phyloP scores from a whole-genome alignment of 2,797 vertebrate species.

The Brachymystax lenok region DNA sequence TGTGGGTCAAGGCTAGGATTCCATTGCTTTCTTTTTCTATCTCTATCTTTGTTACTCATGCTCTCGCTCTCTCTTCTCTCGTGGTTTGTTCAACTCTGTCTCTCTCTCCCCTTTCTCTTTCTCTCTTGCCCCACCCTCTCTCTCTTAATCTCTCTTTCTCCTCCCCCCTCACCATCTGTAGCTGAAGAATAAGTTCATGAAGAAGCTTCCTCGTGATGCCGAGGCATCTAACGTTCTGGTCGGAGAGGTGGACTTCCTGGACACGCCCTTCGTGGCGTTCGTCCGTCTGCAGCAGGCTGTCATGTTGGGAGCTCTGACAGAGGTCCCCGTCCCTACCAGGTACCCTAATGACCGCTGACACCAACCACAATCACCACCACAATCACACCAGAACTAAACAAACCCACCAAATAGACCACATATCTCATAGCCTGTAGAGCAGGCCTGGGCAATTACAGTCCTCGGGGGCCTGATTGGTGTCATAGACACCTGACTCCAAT shows the following conservation, averaged over 20 bases:
- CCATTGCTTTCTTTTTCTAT: background rate
- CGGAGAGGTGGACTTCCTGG: conserved; percentile 96
- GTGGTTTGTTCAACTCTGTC: background rate
- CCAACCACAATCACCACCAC: background rate
- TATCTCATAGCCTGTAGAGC: too few species aligned
- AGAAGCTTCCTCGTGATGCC: conserved; percentile 93
- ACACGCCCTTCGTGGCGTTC: conserved; percentile 91
- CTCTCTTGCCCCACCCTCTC: background rate
- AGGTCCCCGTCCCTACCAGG: conserved; percentile 93
- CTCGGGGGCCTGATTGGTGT: too few species aligned
- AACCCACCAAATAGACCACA: too few species aligned
- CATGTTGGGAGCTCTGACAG: conserved; percentile 94
- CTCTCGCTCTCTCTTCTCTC: background rate
- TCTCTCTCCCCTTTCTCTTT: background rate
- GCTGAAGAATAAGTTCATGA: conserved; percentile 99
- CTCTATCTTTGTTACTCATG: too few species aligned
- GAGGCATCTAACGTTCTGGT: conserved; percentile 97
- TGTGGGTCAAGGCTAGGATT: background rate
- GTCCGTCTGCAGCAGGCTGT: conserved; percentile 94
- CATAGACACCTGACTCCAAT: too few species aligned
- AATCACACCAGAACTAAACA: too few species aligned
- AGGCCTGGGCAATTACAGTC: too few species aligned
- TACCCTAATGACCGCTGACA: background rate
- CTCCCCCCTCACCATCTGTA: conserved; percentile 46
- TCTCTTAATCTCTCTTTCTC: background rate